phyloP scores from a whole-genome alignment of 2,113 vertebrate genomes.

The Erythrocebus patas region DNA sequence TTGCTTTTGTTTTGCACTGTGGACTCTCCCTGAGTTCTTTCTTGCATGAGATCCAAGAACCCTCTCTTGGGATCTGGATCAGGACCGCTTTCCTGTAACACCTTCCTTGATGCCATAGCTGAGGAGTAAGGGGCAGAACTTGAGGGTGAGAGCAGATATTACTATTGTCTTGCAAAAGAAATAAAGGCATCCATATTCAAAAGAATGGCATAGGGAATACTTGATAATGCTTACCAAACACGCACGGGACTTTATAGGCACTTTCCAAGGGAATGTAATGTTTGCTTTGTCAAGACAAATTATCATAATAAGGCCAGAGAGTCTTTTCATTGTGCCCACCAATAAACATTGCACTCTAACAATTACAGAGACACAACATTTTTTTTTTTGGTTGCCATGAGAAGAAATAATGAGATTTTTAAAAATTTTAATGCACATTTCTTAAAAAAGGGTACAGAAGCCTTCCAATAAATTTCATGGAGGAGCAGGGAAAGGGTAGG shows the following conservation, averaged over 20 bases:
- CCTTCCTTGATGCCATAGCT: neutral
- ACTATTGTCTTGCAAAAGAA: neutral
- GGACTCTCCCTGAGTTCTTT: too few species aligned
- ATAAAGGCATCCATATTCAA: neutral
- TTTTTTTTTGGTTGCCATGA: neutral
- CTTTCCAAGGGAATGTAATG: neutral
- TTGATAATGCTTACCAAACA: neutral
- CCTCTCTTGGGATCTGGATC: too few species aligned
- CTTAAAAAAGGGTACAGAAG: neutral
- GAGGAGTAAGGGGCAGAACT: neutral
- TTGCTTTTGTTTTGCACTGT: too few species aligned
- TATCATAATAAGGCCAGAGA: neutral
- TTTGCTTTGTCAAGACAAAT: neutral
- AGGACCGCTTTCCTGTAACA: too few species aligned
- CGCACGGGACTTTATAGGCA: neutral
- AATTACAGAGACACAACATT: neutral
- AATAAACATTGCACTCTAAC: neutral
- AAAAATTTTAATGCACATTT: neutral
- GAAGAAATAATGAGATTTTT: neutral
- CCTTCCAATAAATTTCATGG: neutral
- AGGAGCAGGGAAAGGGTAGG: neutral
- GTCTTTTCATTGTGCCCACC: neutral
- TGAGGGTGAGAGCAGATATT: neutral
- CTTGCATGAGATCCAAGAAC: too few species aligned
- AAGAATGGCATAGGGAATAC: neutral